Percentiles rank a stretch among this genome's conserved stretches.
Conservation (phyloP, 2,888 invertebrate species). For the Dryocosmus kuriphilus region DNA sequence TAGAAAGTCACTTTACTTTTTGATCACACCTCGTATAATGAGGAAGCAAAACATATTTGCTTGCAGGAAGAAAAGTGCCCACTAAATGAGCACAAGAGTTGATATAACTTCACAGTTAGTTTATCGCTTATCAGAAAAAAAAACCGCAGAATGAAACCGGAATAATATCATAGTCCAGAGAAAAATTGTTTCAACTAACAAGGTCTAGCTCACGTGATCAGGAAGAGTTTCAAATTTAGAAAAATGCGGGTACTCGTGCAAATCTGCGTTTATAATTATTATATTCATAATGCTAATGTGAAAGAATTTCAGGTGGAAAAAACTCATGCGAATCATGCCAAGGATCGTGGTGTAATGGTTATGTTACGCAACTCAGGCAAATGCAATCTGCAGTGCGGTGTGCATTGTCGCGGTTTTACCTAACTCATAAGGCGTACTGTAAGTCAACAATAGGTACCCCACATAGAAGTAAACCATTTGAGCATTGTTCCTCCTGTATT, state of each 20-base stretch:
- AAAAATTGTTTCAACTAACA: not conserved
- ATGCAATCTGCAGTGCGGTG: conserved; percentile 56
- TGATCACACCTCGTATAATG: too few species aligned
- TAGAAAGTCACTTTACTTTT: too few species aligned
- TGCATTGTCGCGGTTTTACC: conserved; percentile 28
- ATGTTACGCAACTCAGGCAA: conserved; percentile 46
- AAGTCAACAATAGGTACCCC: conserved; percentile 29
- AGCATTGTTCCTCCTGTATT: conserved; percentile 16
- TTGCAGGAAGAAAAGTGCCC: too few species aligned
- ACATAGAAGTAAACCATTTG: conserved; percentile 25
- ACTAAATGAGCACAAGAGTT: too few species aligned
- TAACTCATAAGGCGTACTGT: conserved; percentile 22
- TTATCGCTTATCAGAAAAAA: not conserved
- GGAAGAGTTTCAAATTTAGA: not conserved
- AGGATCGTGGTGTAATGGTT: conserved; percentile 51
- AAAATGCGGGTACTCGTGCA: not conserved
- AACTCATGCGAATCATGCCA: conserved; percentile 59
- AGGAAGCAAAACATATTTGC: too few species aligned
- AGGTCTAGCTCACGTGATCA: not conserved
- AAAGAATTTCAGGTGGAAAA: not conserved
- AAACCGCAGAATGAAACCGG: not conserved
- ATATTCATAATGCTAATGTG: not conserved
- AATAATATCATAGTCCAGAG: not conserved
- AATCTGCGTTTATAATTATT: not conserved
- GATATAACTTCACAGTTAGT: too few species aligned